Evolutionary conservation across 2,113 vertebrate genomes (phyloP).

Genomic region (Thalassarche chlororhynchos): DNA sequence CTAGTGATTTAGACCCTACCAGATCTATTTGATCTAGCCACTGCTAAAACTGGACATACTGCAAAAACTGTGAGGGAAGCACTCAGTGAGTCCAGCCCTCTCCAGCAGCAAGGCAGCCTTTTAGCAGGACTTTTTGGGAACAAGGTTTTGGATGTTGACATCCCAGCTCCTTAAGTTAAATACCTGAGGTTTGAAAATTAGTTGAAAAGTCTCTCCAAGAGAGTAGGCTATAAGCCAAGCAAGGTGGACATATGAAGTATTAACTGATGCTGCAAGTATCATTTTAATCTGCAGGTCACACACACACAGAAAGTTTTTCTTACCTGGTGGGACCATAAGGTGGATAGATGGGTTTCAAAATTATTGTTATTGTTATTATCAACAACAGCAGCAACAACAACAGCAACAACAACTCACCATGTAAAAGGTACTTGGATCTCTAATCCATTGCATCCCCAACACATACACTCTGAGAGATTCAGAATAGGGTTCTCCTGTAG

Average conservation of each 20-base stretch:
- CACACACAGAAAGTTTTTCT: neutral
- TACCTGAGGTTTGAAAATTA: neutral
- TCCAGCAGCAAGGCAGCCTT: neutral
- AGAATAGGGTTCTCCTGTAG: neutral
- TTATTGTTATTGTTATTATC: neutral
- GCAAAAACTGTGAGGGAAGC: neutral
- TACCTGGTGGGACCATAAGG: neutral
- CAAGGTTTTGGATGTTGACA: neutral
- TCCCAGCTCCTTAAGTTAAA: neutral
- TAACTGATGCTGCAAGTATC: neutral
- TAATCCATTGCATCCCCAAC: neutral
- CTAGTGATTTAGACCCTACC: neutral
- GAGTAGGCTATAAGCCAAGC: neutral
- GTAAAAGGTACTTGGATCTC: neutral
- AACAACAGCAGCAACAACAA: neutral
- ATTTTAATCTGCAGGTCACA: neutral
- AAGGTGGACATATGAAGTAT: neutral
- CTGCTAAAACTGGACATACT: neutral
- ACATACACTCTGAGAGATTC: neutral
- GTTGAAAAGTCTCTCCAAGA: neutral
- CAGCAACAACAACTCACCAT: neutral
- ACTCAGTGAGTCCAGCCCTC: neutral
- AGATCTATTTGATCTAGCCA: neutral
- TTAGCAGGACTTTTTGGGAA: neutral
- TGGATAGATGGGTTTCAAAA: neutral